Evolutionary conservation across 2,113 vertebrate species (phyloP).

Genomic region (Thunnus maccoyii): DNA sequence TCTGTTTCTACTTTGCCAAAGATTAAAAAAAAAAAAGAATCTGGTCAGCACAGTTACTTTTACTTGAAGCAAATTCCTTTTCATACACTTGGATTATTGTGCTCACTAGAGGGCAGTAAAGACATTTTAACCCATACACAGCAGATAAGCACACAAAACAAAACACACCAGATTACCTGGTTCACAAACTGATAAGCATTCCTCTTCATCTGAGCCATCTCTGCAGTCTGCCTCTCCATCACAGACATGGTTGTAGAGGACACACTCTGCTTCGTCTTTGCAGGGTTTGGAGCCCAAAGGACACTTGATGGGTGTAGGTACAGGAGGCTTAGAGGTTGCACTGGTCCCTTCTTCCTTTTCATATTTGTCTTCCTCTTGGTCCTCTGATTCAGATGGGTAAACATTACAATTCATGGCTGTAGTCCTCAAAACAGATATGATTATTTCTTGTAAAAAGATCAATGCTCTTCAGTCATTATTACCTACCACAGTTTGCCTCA

Average conservation of each 20-base stretch:
- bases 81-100: neutral
- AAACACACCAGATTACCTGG: slow-evolving; percentile 48
- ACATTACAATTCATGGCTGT: neutral
- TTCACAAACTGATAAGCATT: slow-evolving; percentile 63
- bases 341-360: neutral
- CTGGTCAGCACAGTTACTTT: no score
- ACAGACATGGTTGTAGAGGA: slow-evolving; percentile 81
- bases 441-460: neutral
- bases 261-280: slow-evolving; percentile 71
- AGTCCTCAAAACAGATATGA: neutral
- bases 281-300: slow-evolving; percentile 75
- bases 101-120: slow-evolving; percentile 47
- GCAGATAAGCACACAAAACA: neutral
- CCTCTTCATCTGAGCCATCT: slow-evolving; percentile 89
- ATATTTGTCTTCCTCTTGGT: neutral
- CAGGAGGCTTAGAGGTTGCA: neutral
- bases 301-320: slow-evolving; percentile 71
- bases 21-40: no score
- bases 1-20: no score
- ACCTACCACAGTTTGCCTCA: slow-evolving; percentile 81
- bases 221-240: slow-evolving; percentile 88
- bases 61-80: no score
- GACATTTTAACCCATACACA: neutral
- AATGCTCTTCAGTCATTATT: neutral
- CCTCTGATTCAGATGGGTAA: slow-evolving; percentile 31